Percentiles rank a stretch among this genome's conserved stretches.
phyloP scores from a whole-genome alignment of 2,797 vertebrate genomes.

The Sciurus carolinensis region DNA sequence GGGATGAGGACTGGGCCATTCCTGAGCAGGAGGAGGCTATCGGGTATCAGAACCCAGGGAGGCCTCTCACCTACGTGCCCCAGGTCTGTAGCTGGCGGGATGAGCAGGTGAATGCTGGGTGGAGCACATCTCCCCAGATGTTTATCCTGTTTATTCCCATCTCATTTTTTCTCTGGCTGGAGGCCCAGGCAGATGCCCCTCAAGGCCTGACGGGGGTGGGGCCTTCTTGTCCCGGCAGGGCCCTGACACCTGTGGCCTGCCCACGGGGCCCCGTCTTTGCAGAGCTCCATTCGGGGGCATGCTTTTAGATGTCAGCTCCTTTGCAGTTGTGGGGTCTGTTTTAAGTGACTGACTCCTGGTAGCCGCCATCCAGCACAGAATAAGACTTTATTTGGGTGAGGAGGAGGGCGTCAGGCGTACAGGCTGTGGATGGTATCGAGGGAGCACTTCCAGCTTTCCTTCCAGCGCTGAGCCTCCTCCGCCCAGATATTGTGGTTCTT shows the following conservation, averaged over 20 bases:
- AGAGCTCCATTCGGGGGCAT: conserved; percentile 95
- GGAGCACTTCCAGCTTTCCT: conserved; percentile 74
- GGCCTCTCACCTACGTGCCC: neutral
- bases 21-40: neutral
- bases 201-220: neutral
- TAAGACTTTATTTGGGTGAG: conserved; percentile 56
- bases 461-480: conserved; percentile 75
- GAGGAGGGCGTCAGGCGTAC: neutral
- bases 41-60: neutral
- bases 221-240: too few species aligned
- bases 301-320: neutral
- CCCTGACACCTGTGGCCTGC: neutral
- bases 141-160: neutral
- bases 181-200: neutral
- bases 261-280: neutral
- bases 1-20: neutral
- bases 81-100: neutral
- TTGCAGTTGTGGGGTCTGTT: neutral
- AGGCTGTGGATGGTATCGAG: conserved; percentile 64
- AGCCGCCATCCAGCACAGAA: too few species aligned
- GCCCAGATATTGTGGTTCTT: rapidly evolving
- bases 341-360: neutral
- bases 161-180: neutral
- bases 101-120: neutral
- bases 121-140: too few species aligned